Conservation (phyloP, 2,888 invertebrate species). For the Petrolisthes manimaculis region DNA sequence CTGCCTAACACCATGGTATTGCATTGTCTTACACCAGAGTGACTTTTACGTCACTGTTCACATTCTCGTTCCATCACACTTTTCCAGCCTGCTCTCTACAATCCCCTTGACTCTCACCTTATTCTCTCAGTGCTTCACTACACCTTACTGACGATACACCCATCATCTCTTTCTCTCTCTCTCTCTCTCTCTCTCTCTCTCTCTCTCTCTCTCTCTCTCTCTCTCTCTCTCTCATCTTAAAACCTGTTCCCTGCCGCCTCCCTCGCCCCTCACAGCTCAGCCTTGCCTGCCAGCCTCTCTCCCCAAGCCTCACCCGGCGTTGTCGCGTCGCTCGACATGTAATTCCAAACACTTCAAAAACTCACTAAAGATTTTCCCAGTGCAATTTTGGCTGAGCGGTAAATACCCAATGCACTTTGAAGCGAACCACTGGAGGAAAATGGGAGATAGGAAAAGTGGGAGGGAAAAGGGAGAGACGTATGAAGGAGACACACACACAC, state of each 20-base stretch:
- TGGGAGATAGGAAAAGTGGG: neutral
- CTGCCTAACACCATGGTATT: no score
- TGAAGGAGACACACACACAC: no score
- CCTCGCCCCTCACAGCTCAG: neutral
- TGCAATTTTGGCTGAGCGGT: constrained; percentile 13
- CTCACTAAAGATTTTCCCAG: neutral
- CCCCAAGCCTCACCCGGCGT: neutral
- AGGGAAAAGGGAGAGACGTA: neutral
- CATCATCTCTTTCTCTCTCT: neutral
- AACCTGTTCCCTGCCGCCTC: neutral
- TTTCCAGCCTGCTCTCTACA: no score
- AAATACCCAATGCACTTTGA: constrained; percentile 5
- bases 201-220: neutral
- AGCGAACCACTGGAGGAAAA: neutral
- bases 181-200: neutral
- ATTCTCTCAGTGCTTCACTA: neutral
- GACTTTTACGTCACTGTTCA: no score
- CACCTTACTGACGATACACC: neutral
- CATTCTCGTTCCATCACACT: no score
- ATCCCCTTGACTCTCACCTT: no score
- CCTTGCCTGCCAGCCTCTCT: neutral
- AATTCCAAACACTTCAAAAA: constrained; percentile 16
- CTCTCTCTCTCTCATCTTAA: neutral
- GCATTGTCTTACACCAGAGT: no score
- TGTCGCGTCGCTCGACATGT: constrained; percentile 1